A percentile compares a stretch with the other conserved stretches of the same genome.
phyloP scores from a whole-genome alignment of 2,797 vertebrate genomes.

The Loris lydekkerianus region DNA sequence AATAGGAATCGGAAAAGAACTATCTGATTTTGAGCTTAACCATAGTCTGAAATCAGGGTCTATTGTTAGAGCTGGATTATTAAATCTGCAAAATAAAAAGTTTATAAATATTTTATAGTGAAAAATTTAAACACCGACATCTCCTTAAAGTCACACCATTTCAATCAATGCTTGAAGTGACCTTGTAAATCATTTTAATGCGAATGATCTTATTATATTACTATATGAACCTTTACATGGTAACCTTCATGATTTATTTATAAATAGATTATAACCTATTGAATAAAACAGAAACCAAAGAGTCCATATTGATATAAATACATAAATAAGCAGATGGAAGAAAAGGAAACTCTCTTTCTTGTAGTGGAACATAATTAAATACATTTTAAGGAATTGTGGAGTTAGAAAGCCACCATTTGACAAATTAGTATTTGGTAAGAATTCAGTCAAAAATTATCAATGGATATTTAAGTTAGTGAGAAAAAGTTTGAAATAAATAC shows the following conservation, averaged over 20 bases:
- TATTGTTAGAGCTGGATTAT: conserved; percentile 51
- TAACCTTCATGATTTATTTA: too few relatives aligned
- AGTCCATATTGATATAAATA: neutral
- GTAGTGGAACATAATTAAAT: neutral
- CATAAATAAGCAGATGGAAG: neutral
- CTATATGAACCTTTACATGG: neutral
- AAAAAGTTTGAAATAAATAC: neutral
- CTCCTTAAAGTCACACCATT: neutral
- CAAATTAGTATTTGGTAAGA: neutral
- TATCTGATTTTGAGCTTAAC: conserved; percentile 85
- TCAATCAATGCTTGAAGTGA: neutral
- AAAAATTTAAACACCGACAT: neutral
- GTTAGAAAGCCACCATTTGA: neutral
- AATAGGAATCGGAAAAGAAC: conserved; percentile 83
- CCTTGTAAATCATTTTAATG: neutral
- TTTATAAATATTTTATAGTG: neutral
- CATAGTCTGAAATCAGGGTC: conserved; percentile 87
- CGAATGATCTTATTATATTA: neutral
- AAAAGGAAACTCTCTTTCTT: neutral
- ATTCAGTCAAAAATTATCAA: neutral
- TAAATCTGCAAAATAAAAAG: conserved; percentile 79
- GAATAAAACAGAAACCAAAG: neutral
- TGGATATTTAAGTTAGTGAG: neutral
- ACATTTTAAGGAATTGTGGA: neutral
- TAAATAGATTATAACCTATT: neutral